Evolutionary conservation across 2,888 invertebrate genomes (phyloP), one percentile per base, ranked within the genome.

Genomic region (Chloromyia formosa): DNA sequence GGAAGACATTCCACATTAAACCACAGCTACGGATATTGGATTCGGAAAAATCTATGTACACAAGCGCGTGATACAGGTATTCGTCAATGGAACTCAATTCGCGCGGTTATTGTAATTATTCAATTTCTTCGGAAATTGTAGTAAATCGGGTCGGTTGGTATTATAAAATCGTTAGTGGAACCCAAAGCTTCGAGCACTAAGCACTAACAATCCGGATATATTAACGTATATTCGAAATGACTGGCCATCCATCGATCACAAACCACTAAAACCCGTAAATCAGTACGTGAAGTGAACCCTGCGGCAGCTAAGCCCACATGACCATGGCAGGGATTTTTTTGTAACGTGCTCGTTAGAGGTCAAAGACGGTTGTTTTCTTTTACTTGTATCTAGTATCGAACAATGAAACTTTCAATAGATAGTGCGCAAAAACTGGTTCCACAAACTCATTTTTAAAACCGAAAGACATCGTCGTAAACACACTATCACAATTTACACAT

Each of bases 351-450:
- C 49, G 20, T 66, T 66, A 66, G 66, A 66, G 66, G 66, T 66
- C 66, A 66, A 45, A 20, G 66, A 49, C 66, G 45, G 14, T 16
- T 35, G 66, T 49, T 66, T 66, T 62, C 27, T 35, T 35, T 35
- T 35, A 35, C 23, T 23, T 45, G 18, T 49, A 22, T 42, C 64
- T 64, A 9, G 42, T 20, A 42, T 9, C 66, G 20, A 49, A 49
- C 49, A 66, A 66, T 66, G 45, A 12, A 66, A 66, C 66, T 66
- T 66, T 66, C 66, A 16, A 49, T 66, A 35, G 9, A 9, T 66
- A 22, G 7, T 22, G 27, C 45, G 23, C 18, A 14, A 20, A 66
- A 64, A 66, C 66, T 45, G 12, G 66, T 66, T 66, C 12, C 23
- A 20, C 66, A 22, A 66, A 22, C 20, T 7, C 49, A 66, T 66